Base-by-base conservation (phyloP, 2,888 invertebrate genomes). In the Zele albiditarsus region DNA sequence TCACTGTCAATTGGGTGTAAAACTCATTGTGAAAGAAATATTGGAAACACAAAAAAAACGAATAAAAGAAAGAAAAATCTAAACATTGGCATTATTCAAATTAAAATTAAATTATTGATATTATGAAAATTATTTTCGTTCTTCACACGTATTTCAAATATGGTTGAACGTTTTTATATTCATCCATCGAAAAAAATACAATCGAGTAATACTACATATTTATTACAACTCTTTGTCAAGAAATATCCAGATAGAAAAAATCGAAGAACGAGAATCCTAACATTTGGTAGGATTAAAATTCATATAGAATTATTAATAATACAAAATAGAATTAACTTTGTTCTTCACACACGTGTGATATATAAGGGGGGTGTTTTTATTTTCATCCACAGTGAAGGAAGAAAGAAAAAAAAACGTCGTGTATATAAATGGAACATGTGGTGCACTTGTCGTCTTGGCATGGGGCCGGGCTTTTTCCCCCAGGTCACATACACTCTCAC, bases 391-490 rank as follows among this genome's bases (percentile, higher is more conserved):
- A 20, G n/a, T 20, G 12, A 4, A 42, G 20, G 20, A 57, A 57
- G 2, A 62, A 14, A n/a, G 25, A 62, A n/a, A 62, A 62, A 25
- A 62, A 62, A 16, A 62, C 27, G 46, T 33, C 20, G 33, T 42
- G 16, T 49, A 28, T 49, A 68, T 53, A 28, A 42, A 38, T 28
- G 25, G 27, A 78, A 78, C 80, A 78, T 74, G 60, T 77, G 78
- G 77, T 81, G 82, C 86, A 85, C 85, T 86, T 85, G 84, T 79
- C 81, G 60, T 71, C 87, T 86, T 84, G 80, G 85, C 85, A 85
- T 87, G 87, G 85, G 87, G 86, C 82, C 84, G 81, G 82, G 74
- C 78, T 75, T 73, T 77, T 81, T 74, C 76, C 73, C 67, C 68
- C 77, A 76, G 78, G 80, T 80, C 73, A 79, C 77, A 79, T 77